Base-by-base conservation (phyloP, 2,113 vertebrate species). In the Lipotes vexillifer region DNA sequence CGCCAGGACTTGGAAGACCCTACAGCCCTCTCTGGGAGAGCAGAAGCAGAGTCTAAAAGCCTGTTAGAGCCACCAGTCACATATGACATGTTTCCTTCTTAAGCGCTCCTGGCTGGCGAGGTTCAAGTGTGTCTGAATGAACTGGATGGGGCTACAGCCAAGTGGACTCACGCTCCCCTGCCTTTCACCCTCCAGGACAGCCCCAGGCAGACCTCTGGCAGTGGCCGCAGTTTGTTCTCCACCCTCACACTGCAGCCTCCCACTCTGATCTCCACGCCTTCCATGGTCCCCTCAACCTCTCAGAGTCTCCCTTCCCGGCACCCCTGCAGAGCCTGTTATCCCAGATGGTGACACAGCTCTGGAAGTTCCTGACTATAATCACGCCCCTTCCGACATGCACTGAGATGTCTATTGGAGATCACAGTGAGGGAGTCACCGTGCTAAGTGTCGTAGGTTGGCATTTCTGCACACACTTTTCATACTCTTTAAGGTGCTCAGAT, bases 391-490 rank as follows among this genome's bases (percentile, higher is more conserved):
- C 13, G 23, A 5, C 31, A 3, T 4, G 17, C 9, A 7, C 72
- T 38, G 38, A 29, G 63, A 21, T 20, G 21, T 59, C 57, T 29
- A 5, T 18, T 41, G 18, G 8, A 78, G 29, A 57, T 52, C 49
- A 74, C 8, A 20, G 8, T 6, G 20, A 5, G 4, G 25, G 49
- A 38, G 83, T 25, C 31, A 25, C n/a, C 13, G 9, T 46, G 59
- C 63, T 25, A 17, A 52, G 3, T 2, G 33, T 3, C 1, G 0
- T 0, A 8, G 17, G 25, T 0, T 36, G 25, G 12, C 29, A 69
- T 17, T 80, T 93, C 17, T 49, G 74, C 12, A 90, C 25, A 55
- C 1, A 6, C 17, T 2, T 61, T 36, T 8, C 9, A n/a, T 25
- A 27, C 20, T 3, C 20, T 44, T 44, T 17, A 27, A 49, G 21